Base-by-base conservation (phyloP, 2,113 vertebrate species). In the Steatornis caripensis region DNA sequence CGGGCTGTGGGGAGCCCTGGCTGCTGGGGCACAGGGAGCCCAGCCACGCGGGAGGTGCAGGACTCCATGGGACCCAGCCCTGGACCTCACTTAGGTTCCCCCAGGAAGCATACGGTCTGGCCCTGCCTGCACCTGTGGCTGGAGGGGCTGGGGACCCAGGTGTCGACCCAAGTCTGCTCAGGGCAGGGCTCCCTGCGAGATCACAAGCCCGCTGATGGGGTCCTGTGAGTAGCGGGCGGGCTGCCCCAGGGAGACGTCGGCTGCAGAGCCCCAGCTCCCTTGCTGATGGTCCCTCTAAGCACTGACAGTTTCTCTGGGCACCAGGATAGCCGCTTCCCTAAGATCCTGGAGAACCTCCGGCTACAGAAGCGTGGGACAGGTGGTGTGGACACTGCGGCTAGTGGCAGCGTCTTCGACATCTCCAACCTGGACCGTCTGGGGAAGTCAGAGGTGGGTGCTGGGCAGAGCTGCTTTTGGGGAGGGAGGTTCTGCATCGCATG, bases 361-460 rank as follows among this genome's bases (percentile, higher is more conserved):
- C 98, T 99, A 81, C 99, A 99, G 97, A 99, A 99, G 92, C 98
- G 99, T 78, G 99, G 99, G 8, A 99, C 99, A 0, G 99, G 99
- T 0, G 99, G 99, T 3, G 99, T 99, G 88, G 99, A 99, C 98
- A 99, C 99, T 0, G 99, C 99, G 0, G 99, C 99, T 16, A 98
- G 98, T 29, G 99, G 99, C 4, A 95, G 97, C 6, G 7, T 96
- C 61, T 99, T 99, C 9, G 99, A 99, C 97, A 99, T 99, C 96
- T 99, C 99, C 96, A 99, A 99, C 97, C 96, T 99, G 97, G 99
- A 99, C 95, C 99, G 99, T 20, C 98, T 99, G 94, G 99, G 99
- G 60, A 99, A 98, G 68, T 99, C 99, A 32, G 99, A 99, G 99
- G 99, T 99, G 62, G 48, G 93, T 68, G 36, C 54, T 10, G 5